Evolutionary conservation across 2,888 invertebrate genomes (phyloP).

Genomic region (Cheilosia grossa): DNA sequence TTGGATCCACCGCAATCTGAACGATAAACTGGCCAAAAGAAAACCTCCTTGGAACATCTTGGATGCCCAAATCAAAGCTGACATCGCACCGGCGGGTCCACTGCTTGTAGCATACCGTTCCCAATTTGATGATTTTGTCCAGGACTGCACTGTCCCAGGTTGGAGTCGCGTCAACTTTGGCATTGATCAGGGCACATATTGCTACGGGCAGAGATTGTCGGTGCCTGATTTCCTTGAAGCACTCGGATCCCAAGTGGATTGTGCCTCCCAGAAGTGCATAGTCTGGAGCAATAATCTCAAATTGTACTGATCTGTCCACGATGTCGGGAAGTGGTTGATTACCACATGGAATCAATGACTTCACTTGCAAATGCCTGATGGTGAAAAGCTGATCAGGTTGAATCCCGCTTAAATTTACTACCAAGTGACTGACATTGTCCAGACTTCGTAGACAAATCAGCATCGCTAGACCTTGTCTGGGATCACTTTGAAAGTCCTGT

Average conservation of each 20-base stretch:
- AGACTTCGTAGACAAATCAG: constrained; percentile 78
- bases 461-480: constrained; percentile 77
- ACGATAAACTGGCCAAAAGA: constrained; percentile 80
- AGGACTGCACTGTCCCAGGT: constrained; percentile 80
- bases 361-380: constrained; percentile 79
- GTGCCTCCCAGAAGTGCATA: constrained; percentile 79
- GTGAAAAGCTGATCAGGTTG: constrained; percentile 75
- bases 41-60: constrained; percentile 79
- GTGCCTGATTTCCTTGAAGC: constrained; percentile 78
- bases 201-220: constrained; percentile 80
- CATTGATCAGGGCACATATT: constrained; percentile 78
- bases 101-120: constrained; percentile 79
- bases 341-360: constrained; percentile 78
- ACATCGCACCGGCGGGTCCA: constrained; percentile 78
- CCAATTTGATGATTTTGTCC: constrained; percentile 80
- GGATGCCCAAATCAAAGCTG: constrained; percentile 77
- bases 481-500: constrained; percentile 75
- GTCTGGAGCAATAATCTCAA: constrained; percentile 78
- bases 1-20: constrained; percentile 74
- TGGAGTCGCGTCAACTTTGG: constrained; percentile 81
- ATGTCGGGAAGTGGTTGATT: constrained; percentile 77
- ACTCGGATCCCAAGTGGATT: constrained; percentile 79
- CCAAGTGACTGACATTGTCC: constrained; percentile 79
- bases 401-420: constrained; percentile 78
- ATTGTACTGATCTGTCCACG: constrained; percentile 78